Evolutionary conservation across 2,797 vertebrate genomes (phyloP).

Genomic region (Betta splendens): DNA sequence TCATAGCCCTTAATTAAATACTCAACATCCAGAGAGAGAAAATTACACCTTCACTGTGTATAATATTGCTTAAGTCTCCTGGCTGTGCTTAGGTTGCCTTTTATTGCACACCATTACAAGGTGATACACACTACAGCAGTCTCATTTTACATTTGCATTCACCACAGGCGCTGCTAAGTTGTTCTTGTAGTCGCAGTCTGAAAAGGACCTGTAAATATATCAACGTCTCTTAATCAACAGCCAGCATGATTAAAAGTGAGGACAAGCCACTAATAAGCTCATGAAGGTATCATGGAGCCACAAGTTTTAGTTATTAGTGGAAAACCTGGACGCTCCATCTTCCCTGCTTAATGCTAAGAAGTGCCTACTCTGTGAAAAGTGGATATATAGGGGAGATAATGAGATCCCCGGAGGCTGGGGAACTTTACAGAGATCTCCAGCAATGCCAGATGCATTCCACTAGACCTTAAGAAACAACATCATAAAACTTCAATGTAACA

Average conservation of each 20-base stretch:
- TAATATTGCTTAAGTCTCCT: constrained; percentile 29
- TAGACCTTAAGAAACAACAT: constrained; percentile 75
- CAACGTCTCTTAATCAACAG: constrained; percentile 51
- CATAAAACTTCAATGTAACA: constrained; percentile 75
- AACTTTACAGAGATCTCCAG: constrained; percentile 77
- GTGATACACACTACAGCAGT: constrained; percentile 22
- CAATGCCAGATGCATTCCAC: constrained; percentile 74
- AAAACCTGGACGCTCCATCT: constrained; percentile 73
- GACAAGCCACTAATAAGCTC: constrained; percentile 70
- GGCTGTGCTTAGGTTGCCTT: constrained; percentile 16
- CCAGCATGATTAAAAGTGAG: constrained; percentile 66
- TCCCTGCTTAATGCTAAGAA: constrained; percentile 76
- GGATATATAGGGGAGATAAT: constrained; percentile 79
- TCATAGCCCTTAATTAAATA: constrained; percentile 76
- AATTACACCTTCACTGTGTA: constrained; percentile 43
- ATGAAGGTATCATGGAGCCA: constrained; percentile 65
- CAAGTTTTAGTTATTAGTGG: constrained; percentile 69
- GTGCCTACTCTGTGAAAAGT: constrained; percentile 80
- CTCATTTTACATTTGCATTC: constrained; percentile 50
- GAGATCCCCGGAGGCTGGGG: constrained; percentile 77
- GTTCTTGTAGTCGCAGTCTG: constrained; percentile 41
- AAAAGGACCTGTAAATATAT: constrained; percentile 55
- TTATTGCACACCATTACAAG: constrained; percentile 29
- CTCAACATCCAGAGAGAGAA: constrained; percentile 64
- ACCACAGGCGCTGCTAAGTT: constrained; percentile 44